Percentiles rank a stretch among this genome's conserved stretches.
These are phyloP conservation scores for Trichomycterus rosablanca DNA, from an alignment of 2,113 vertebrate genomes.

Conservation along the genomic window DNA sequence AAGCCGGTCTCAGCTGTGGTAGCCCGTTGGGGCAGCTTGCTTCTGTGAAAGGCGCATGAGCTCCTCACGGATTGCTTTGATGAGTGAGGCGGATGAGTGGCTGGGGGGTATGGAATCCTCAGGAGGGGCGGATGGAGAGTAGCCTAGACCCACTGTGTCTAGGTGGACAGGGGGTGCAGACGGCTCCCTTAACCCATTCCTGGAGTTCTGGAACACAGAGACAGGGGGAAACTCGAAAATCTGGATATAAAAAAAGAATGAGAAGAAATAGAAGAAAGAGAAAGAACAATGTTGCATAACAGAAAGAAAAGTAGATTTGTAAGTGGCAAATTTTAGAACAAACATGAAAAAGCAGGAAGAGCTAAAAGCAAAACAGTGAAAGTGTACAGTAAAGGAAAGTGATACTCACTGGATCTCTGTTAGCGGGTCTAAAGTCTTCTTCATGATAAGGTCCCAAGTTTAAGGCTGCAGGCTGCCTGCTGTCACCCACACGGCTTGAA, in stretches of 20 bases:
- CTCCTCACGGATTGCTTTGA: conserved; percentile 98
- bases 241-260: conserved; percentile 9
- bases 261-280: background rate
- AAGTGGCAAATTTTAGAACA: too few species aligned
- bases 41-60: conserved; percentile 95
- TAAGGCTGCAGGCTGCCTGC: conserved; percentile 72
- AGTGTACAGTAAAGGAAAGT: background rate
- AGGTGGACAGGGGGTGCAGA: conserved; percentile 74
- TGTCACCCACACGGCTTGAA: conserved; percentile 78
- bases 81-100: conserved; percentile 94
- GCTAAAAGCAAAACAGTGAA: conserved; percentile 1
- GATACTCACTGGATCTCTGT: conserved; percentile 83
- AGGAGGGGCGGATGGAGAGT: conserved; percentile 72
- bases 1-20: conserved; percentile 73
- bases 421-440: conserved; percentile 64
- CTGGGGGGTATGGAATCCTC: conserved; percentile 81
- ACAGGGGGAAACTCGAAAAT: conserved; percentile 74
- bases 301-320: too few species aligned
- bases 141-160: conserved; percentile 72
- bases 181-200: conserved; percentile 77
- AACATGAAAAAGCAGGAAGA: background rate
- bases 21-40: conserved; percentile 82
- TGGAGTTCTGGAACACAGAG: conserved; percentile 83
- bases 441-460: conserved; percentile 82
- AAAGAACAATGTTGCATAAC: background rate